Evolutionary conservation across 2,797 vertebrate species (phyloP), one percentile per base, ranked within the genome.

Genomic region (Molothrus ater): DNA sequence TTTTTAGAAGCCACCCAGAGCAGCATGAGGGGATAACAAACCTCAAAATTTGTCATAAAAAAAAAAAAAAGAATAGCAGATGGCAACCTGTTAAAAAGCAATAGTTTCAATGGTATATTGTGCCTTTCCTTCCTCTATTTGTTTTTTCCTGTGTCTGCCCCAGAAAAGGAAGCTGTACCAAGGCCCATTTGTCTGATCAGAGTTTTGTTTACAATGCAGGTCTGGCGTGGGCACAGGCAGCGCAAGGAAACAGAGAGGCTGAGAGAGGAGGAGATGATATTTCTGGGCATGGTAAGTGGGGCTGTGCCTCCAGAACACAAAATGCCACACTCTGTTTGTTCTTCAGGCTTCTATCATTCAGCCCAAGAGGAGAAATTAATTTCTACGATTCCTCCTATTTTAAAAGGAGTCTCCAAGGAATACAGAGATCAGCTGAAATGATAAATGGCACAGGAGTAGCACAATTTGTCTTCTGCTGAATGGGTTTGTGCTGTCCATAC

Each of bases 221-320:
- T 98, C 79, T 99, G 98, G 98, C 98, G 96, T 94, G 98, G 98
- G 59, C 97, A 98, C 91, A 60, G 57, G 56, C 98, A 98, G 70
- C 93, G 73, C 92, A 98, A 90, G 97, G 97, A 65, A 93, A 98
- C 98, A 8, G 80, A 96, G 69, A 96, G 86, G 61, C 94, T 98
- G 47, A 96, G 98, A 75, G 97, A 98, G 64, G 98, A 98, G 72
- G 98, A 99, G 96, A 98, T 98, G 98, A 70, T 98, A 70, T 98
- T 99, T 95, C 97, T 99, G 96, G 98, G 98, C 36, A 98, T 99
- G 98, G 98, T 99, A 80, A 98, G 98, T 97, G 48, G 13, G 34
- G 57, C 75, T 95, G 79, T 92, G 87, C 86, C 80, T 65, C 31
- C 15, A 88, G 48, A 93, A 84, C 79, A 89, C 9, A 36, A 86